These are phyloP conservation scores for Drosophila oshimai DNA, from an alignment of 1,140 invertebrate genomes.

Conservation along the genomic window DNA sequence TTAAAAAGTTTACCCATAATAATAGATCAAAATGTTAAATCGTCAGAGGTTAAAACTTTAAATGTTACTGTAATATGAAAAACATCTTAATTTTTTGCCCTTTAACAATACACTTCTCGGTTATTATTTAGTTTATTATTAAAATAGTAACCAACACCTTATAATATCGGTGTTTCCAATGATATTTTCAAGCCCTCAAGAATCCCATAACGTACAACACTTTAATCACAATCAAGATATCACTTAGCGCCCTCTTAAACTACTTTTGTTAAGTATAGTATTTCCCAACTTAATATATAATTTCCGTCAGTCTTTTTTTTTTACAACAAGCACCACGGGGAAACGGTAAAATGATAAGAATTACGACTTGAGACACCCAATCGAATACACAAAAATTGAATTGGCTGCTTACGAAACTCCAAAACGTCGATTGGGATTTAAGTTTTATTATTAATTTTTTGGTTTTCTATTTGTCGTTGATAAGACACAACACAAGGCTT, in stretches of 20 bases:
- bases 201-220: not conserved
- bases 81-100: too few species aligned
- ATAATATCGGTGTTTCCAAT: too few species aligned
- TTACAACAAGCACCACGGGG: not conserved
- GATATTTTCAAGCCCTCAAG: too few species aligned
- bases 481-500: slow-evolving; percentile 2
- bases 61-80: too few species aligned
- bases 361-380: not conserved
- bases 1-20: not conserved
- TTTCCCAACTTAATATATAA: not conserved
- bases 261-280: not conserved
- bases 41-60: too few species aligned
- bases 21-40: too few species aligned
- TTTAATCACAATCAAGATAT: not conserved
- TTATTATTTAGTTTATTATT: not conserved
- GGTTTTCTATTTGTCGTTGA: slow-evolving; percentile 2
- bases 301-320: slow-evolving; percentile 2
- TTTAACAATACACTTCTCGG: too few species aligned
- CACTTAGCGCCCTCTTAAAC: not conserved
- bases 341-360: slow-evolving; percentile 11
- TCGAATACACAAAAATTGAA: slow-evolving; percentile 3
- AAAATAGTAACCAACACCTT: too few species aligned
- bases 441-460: slow-evolving; percentile 22
- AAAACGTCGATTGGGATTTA: slow-evolving; percentile 15
- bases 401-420: slow-evolving; percentile 24